Evolutionary conservation across 2,797 vertebrate genomes (phyloP).

Genomic region (Antrozous pallidus): DNA sequence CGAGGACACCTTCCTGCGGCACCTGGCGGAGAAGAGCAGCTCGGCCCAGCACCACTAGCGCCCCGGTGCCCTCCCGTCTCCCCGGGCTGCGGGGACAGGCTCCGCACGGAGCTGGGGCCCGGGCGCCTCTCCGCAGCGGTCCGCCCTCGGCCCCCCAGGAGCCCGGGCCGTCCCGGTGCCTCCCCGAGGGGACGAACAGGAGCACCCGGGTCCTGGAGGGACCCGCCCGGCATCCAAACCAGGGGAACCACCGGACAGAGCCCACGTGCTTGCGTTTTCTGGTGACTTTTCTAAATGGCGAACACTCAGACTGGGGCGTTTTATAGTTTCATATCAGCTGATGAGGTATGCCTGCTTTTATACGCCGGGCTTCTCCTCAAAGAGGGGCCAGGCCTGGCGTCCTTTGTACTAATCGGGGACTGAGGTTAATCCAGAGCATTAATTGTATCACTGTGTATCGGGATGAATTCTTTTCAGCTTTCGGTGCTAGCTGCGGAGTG

Average conservation of each 20-base stretch:
- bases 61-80: too few relatives aligned
- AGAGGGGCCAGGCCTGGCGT: conserved; percentile 82
- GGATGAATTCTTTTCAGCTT: conserved; percentile 81
- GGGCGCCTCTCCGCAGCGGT: too few relatives aligned
- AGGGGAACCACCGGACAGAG: conserved; percentile 75
- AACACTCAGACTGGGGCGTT: conserved; percentile 80
- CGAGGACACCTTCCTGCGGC: conserved; percentile 92
- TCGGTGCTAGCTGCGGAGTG: conserved; percentile 71
- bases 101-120: too few relatives aligned
- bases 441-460: conserved; percentile 86
- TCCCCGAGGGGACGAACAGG: too few relatives aligned
- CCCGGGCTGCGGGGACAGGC: too few relatives aligned
- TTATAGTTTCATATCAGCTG: conserved; percentile 86
- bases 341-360: conserved; percentile 87
- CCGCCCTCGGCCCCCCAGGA: too few relatives aligned
- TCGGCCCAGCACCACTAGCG: conserved; percentile 91
- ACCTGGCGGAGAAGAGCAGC: conserved; percentile 91
- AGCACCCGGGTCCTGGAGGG: conserved; percentile 50
- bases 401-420: conserved; percentile 85
- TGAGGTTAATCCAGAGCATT: conserved; percentile 86
- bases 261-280: conserved; percentile 78
- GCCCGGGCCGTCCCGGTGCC: too few relatives aligned
- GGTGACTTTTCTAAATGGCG: conserved; percentile 83
- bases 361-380: conserved; percentile 83
- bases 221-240: conserved; percentile 56